These are phyloP conservation scores for Channa maculata DNA, from an alignment of 2,113 vertebrate species.

Conservation along the genomic window DNA sequence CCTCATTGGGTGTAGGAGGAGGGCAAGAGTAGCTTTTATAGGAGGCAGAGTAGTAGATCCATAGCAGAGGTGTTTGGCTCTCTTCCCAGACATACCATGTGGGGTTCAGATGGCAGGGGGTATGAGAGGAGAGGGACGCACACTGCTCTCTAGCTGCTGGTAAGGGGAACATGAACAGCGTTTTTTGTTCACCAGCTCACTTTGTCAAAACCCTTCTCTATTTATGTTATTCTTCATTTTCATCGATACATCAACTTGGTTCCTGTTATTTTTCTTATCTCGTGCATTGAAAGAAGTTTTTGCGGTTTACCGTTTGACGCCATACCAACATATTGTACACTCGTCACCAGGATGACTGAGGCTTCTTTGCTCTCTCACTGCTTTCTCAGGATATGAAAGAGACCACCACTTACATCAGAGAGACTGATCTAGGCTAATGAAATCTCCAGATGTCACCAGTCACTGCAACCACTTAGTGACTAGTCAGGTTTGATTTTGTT, in stretches of 20 bases:
- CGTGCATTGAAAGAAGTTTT: constrained; percentile 10
- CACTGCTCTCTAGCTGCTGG: constrained; percentile 65
- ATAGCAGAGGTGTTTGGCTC: constrained; percentile 82
- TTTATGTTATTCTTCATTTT: constrained; percentile 7
- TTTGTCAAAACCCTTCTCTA: constrained; percentile 17
- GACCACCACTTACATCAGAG: constrained; percentile 71
- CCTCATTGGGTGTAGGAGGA: constrained; percentile 52
- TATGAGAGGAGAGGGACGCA: constrained; percentile 85
- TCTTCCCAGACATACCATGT: constrained; percentile 87
- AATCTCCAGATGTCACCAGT: constrained; percentile 75
- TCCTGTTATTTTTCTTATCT: constrained; percentile 7
- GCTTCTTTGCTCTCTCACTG: constrained; percentile 38
- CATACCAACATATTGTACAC: constrained; percentile 28
- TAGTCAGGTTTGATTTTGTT: constrained; percentile 50
- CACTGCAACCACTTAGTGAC: constrained; percentile 49
- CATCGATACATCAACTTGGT: constrained; percentile 2
- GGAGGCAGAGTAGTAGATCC: constrained; percentile 79
- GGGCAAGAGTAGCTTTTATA: constrained; percentile 28
- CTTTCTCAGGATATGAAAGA: constrained; percentile 73
- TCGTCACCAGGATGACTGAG: constrained; percentile 26
- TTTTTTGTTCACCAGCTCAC: constrained; percentile 30
- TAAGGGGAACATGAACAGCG: constrained; percentile 31
- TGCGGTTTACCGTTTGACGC: constrained; percentile 22
- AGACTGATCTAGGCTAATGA: constrained; percentile 71
- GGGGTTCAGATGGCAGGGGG: constrained; percentile 88